Evolutionary conservation across 1,140 invertebrate genomes (phyloP), one percentile per base, ranked within the genome.

Genomic region (Meloidogyne floridensis): DNA sequence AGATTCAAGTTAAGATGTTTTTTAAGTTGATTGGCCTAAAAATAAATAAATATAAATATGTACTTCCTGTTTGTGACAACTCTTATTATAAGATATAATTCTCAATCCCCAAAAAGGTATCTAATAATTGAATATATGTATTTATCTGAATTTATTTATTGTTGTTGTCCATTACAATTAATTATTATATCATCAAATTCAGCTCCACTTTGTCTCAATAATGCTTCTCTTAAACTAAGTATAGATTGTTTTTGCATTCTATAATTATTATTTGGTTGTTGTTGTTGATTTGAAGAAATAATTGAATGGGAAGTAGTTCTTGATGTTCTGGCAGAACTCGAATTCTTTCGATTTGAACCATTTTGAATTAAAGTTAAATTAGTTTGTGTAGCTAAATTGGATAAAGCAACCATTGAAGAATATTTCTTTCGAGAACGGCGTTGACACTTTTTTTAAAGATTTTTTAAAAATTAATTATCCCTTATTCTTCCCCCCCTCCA

Each of bases 381-480:
- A 5, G 77, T 78, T 71, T 78, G 77, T 7, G 77, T 78, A 2
- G 77, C 47, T 47, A 78, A 11, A 47, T 78, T 78, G 54, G 77
- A 71, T 71, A 78, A 7, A 51, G 77, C 77, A 65, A 78, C 32
- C 77, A 71, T 70, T 71, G 77, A 78, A 47, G 65, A 78, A 32
- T 84, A 86, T 80, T 84, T 84, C 56, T 85, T 85, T 8, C 84
- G 83, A 11, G 53, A 47, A 18, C 73, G 73, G 7, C 75, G 70
- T 20, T 75, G 84, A 69, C 80, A 84, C 84, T 84, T 53, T 32
- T 83, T 32, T 13, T 54, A 47, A 18, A 53, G 20, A 72, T 9
- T 18, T 81, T 54, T 43, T 51, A 20, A 20, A 51, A n/a, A 54
- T 42, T 54, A 80, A 47, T 47, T 32, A 32, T 32, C 32, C 32